These are phyloP conservation scores for Carpatolechia fugitivella DNA, from an alignment of 2,888 invertebrate species.

Conservation along the genomic window DNA sequence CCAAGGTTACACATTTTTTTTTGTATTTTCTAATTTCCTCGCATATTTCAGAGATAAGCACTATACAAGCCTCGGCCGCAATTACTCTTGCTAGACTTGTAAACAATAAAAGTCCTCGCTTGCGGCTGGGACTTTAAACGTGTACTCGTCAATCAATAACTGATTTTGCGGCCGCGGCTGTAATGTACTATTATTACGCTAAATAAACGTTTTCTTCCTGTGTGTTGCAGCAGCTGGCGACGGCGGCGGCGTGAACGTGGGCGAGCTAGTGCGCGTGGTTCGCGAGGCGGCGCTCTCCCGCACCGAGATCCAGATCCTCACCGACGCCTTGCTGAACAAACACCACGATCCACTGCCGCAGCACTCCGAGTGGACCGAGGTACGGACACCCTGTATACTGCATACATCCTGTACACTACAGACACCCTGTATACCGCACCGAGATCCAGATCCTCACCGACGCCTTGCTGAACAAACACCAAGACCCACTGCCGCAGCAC, in stretches of 20 bases:
- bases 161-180: too few species aligned
- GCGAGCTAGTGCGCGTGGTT: conserved; percentile 85
- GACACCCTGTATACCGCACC: conserved; percentile 72
- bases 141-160: too few species aligned
- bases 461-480: conserved; percentile 92
- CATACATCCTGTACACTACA: too few species aligned
- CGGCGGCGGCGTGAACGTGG: conserved; percentile 84
- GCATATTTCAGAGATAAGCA: too few species aligned
- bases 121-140: too few species aligned
- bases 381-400: too few species aligned
- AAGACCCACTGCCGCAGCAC: conserved; percentile 86
- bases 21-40: too few species aligned
- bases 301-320: conserved; percentile 92
- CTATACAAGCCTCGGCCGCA: too few species aligned
- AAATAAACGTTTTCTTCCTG: background rate
- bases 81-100: too few species aligned
- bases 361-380: conserved; percentile 92
- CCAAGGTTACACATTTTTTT: too few species aligned
- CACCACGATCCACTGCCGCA: conserved; percentile 88
- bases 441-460: conserved; percentile 95
- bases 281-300: conserved; percentile 90
- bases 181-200: too few species aligned
- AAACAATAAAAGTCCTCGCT: too few species aligned
- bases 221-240: conserved; percentile 77
- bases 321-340: conserved; percentile 93